Percentiles rank a stretch among this genome's conserved stretches.
Conservation (phyloP, 2,888 invertebrate genomes). For the Heliothis peltigera region DNA sequence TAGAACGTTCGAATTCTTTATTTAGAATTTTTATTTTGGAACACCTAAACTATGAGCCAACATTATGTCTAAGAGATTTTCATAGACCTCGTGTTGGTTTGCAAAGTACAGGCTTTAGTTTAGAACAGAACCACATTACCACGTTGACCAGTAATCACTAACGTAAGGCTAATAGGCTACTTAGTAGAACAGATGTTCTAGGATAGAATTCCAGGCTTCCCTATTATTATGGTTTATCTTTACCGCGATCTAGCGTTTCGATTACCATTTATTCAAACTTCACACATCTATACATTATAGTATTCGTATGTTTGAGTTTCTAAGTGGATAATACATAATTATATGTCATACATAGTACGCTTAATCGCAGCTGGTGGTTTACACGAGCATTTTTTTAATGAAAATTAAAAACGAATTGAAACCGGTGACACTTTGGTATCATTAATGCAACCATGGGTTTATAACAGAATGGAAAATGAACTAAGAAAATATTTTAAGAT, state of each 20-base stretch:
- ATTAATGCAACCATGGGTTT: too few relatives aligned
- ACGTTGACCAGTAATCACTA: constrained; percentile 9
- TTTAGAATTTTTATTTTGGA: too few relatives aligned
- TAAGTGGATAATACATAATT: too few relatives aligned
- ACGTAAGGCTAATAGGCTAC: constrained; percentile 38
- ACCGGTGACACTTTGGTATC: too few relatives aligned
- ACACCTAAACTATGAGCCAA: too few relatives aligned
- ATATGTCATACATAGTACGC: too few relatives aligned
- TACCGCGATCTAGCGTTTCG: constrained; percentile 16
- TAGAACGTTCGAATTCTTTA: too few relatives aligned
- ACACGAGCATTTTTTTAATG: too few relatives aligned
- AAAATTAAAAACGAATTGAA: too few relatives aligned
- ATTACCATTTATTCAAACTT: constrained; percentile 39
- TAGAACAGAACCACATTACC: neutral
- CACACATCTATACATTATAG: constrained; percentile 12
- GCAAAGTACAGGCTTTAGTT: neutral
- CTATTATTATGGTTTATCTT: constrained; percentile 51
- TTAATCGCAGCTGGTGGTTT: neutral
- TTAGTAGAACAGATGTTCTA: constrained; percentile 36
- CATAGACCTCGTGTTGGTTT: neutral
- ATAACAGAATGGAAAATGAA: too few relatives aligned
- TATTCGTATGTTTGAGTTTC: neutral
- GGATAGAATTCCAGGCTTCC: constrained; percentile 13
- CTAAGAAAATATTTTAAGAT: too few relatives aligned
- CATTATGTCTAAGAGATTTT: too few relatives aligned